Evolutionary conservation across 1,140 invertebrate species (phyloP).

Genomic region (Sminthurides bifidus): DNA sequence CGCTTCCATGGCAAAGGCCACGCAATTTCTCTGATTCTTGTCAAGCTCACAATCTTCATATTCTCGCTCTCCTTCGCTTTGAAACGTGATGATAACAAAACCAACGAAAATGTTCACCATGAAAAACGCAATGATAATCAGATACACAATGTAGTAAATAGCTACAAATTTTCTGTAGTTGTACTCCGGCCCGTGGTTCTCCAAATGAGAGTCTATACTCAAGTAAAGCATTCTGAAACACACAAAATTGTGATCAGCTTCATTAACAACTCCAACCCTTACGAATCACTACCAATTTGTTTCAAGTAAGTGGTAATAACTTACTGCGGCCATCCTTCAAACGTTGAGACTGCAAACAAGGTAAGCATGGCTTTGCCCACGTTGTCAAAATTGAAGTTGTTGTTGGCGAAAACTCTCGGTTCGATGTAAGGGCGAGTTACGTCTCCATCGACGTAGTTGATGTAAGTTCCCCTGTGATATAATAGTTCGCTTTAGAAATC

Average conservation of each 20-base stretch:
- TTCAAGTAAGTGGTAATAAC: conserved; percentile 42
- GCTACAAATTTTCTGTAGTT: conserved; percentile 96
- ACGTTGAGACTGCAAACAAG: conserved; percentile 97
- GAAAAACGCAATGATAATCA: conserved; percentile 98
- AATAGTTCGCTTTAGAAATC: background rate
- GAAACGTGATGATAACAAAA: conserved; percentile 99
- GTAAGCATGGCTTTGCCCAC: conserved; percentile 97
- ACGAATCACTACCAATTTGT: background rate
- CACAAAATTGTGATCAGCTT: background rate
- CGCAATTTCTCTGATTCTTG: conserved; percentile 99
- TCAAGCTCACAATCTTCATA: conserved; percentile 99
- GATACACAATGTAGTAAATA: conserved; percentile 98
- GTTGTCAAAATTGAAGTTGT: conserved; percentile 94
- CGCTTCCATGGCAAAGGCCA: conserved; percentile 97
- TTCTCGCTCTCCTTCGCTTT: conserved; percentile 99
- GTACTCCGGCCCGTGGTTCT: conserved; percentile 88
- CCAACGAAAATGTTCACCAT: conserved; percentile 99
- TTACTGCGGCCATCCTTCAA: conserved; percentile 92
- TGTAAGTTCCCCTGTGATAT: conserved; percentile 63
- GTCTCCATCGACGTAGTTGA: conserved; percentile 76
- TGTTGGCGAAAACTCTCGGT: conserved; percentile 60
- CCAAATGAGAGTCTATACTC: conserved; percentile 93
- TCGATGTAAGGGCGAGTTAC: conserved; percentile 61
- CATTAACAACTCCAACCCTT: background rate
- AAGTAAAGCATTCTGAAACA: conserved; percentile 71